Evolutionary conservation across 2,888 invertebrate species (phyloP).

Genomic region (Trichacis sp.): DNA sequence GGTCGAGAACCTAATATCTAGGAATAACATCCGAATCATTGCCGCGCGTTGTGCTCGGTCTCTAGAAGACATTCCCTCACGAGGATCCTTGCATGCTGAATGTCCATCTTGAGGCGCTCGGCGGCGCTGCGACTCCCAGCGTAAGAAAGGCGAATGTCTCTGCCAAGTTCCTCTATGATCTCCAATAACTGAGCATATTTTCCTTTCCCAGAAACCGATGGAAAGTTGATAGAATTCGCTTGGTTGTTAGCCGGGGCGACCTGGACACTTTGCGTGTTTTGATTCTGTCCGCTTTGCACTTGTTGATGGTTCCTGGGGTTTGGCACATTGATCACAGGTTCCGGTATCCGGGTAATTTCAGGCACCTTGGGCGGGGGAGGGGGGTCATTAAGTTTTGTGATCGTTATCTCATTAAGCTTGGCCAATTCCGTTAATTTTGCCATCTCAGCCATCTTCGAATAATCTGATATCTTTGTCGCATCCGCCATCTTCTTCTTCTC

Average conservation of each 20-base stretch:
- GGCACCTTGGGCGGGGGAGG: slow-evolving; percentile 53
- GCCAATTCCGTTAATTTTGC: slow-evolving; percentile 65
- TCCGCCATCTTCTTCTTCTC: slow-evolving; percentile 67
- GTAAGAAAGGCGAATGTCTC: slow-evolving; percentile 67
- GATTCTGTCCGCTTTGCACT: slow-evolving; percentile 13
- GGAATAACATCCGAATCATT: slow-evolving; percentile 60
- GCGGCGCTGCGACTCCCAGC: slow-evolving; percentile 67
- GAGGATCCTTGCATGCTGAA: slow-evolving; percentile 65
- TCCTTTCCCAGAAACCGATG: slow-evolving; percentile 66
- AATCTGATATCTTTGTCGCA: slow-evolving; percentile 64
- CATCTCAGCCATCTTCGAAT: slow-evolving; percentile 67
- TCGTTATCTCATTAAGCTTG: slow-evolving; percentile 67
- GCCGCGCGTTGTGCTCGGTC: slow-evolving; percentile 67
- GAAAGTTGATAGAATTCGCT: slow-evolving; percentile 64
- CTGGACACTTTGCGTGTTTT: slow-evolving; percentile 52
- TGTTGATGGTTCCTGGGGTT: slow-evolving; percentile 65
- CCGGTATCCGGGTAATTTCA: slow-evolving; percentile 63
- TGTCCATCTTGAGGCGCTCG: slow-evolving; percentile 66
- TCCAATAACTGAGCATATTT: slow-evolving; percentile 66
- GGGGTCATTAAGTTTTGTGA: slow-evolving; percentile 65
- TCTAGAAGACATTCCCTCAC: slow-evolving; percentile 65
- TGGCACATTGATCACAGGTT: slow-evolving; percentile 68
- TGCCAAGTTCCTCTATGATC: slow-evolving; percentile 69
- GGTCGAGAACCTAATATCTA: slow-evolving; percentile 53
- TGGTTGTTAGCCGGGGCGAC: slow-evolving; percentile 64